Evolutionary conservation across 2,888 invertebrate species (phyloP).

Genomic region (Synergus gifuensis): DNA sequence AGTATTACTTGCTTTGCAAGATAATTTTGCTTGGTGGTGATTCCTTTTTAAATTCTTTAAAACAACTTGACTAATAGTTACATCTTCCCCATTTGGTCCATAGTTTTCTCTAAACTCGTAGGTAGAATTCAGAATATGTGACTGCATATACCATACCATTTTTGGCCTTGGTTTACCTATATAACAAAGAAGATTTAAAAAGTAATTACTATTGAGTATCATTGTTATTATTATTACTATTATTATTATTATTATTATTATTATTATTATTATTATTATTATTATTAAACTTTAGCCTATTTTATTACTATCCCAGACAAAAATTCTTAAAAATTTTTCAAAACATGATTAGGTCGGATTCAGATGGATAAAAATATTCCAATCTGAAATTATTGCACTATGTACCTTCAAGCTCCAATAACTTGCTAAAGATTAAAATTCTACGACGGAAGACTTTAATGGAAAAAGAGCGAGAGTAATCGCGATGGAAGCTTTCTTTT

Average conservation of each 20-base stretch:
- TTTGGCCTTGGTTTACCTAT: conserved; percentile 79
- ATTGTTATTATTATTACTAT: neutral
- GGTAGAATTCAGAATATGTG: conserved; percentile 89
- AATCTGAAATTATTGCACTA: no score
- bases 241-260: neutral
- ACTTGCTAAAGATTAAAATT: neutral
- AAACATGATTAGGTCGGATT: no score
- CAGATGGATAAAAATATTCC: no score
- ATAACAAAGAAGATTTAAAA: neutral
- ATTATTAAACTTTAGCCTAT: no score
- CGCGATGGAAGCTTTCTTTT: conserved; percentile 3
- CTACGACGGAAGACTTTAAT: neutral
- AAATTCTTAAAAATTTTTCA: no score
- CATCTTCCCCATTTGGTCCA: conserved; percentile 57
- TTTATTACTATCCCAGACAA: no score
- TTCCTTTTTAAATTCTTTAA: conserved; percentile 90
- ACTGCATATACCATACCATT: conserved; percentile 91
- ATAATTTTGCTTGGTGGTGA: conserved; percentile 90
- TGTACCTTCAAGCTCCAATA: no score
- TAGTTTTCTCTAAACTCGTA: conserved; percentile 82
- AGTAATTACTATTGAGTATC: neutral
- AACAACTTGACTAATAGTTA: conserved; percentile 89
- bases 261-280: no score
- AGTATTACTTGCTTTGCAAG: conserved; percentile 93
- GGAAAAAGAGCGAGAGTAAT: neutral